Evolutionary conservation across 1,140 invertebrate species (phyloP).

Genomic region (Trichonephila inaurata): DNA sequence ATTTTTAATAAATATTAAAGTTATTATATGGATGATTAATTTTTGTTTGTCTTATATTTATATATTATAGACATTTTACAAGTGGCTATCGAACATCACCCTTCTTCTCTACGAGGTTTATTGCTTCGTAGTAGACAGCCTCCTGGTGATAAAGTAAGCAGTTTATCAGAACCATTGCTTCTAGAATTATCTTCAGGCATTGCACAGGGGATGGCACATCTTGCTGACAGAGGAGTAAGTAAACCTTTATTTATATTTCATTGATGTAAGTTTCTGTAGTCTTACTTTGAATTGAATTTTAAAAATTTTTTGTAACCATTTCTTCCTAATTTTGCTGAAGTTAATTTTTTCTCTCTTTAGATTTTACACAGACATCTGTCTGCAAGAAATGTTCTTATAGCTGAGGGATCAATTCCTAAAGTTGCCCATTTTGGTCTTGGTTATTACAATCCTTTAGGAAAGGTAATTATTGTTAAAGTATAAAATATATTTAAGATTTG

Average conservation of each 20-base stretch:
- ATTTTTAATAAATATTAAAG: too few species aligned
- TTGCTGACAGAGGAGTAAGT: constrained; percentile 83
- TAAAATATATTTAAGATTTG: not conserved
- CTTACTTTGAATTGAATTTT: not conserved
- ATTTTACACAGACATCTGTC: constrained; percentile 88
- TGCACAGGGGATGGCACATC: constrained; percentile 86
- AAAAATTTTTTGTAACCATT: not conserved
- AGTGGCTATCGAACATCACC: constrained; percentile 68
- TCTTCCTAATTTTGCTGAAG: not conserved
- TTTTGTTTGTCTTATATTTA: too few species aligned
- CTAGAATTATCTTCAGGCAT: constrained; percentile 84
- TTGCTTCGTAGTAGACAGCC: constrained; percentile 72
- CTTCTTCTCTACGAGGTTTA: constrained; percentile 52
- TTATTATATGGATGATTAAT: too few species aligned
- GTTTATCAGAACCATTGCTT: constrained; percentile 84
- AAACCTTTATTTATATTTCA: not conserved
- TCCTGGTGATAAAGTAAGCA: constrained; percentile 75
- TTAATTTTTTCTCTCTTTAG: constrained; percentile 80
- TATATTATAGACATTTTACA: constrained; percentile 58
- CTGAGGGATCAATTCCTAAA: constrained; percentile 85
- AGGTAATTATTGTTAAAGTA: constrained; percentile 78
- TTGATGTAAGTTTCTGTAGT: not conserved
- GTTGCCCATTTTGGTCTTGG: constrained; percentile 87
- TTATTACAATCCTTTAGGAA: constrained; percentile 81
- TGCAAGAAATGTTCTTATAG: constrained; percentile 86